Evolutionary conservation across 2,888 invertebrate genomes (phyloP).

Genomic region (Trisateles emortualis): DNA sequence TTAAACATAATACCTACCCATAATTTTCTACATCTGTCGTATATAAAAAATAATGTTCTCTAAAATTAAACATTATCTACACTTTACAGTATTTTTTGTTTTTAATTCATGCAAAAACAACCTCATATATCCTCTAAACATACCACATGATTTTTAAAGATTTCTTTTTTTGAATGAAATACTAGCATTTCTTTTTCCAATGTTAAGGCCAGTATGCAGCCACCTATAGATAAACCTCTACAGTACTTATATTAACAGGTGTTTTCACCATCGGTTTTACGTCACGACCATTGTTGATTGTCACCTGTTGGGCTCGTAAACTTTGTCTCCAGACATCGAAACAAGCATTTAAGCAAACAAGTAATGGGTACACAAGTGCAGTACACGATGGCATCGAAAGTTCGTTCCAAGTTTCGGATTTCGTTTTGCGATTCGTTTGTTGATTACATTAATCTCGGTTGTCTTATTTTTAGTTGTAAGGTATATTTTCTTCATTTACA

Average conservation of each 20-base stretch:
- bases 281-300: conserved; percentile 59
- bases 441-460: conserved; percentile 4
- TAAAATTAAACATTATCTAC: too few relatives aligned
- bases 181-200: too few relatives aligned
- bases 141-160: too few relatives aligned
- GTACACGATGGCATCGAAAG: conserved; percentile 32
- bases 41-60: too few relatives aligned
- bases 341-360: conserved; percentile 65
- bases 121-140: too few relatives aligned
- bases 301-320: conserved; percentile 72
- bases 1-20: too few relatives aligned
- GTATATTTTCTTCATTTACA: background rate
- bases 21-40: too few relatives aligned
- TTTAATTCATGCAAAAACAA: too few relatives aligned
- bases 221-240: too few relatives aligned
- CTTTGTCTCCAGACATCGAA: conserved; percentile 69
- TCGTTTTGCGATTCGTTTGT: conserved; percentile 27
- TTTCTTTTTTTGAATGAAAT: too few relatives aligned
- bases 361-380: conserved; percentile 44
- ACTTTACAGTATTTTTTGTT: too few relatives aligned
- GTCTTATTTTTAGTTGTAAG: conserved; percentile 3
- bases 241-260: conserved; percentile 22
- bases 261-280: conserved; percentile 44
- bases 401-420: conserved; percentile 38
- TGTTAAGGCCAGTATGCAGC: too few relatives aligned